A percentile compares a stretch with the other conserved stretches of the same genome.
Evolutionary conservation across 2,113 vertebrate genomes (phyloP).

Genomic region (Tenebrosternarchus preto): DNA sequence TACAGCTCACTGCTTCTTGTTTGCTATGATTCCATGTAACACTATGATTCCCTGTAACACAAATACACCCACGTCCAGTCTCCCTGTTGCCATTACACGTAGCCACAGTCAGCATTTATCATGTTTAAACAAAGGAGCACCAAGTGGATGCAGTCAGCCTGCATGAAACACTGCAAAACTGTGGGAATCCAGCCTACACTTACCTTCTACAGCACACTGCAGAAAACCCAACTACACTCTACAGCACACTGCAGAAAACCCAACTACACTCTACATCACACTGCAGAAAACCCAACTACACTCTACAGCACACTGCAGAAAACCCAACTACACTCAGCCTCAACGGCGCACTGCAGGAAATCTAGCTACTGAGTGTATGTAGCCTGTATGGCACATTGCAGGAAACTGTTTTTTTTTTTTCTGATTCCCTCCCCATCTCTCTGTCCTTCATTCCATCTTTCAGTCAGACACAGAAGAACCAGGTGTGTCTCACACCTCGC

Average conservation of each 20-base stretch:
- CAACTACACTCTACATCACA: too few relatives aligned
- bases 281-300: too few relatives aligned
- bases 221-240: too few relatives aligned
- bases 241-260: too few relatives aligned
- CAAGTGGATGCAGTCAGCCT: not conserved
- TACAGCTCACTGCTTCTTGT: too few relatives aligned
- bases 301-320: not conserved
- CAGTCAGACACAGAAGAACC: slow-evolving; percentile 68
- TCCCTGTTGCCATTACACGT: not conserved
- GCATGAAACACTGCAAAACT: too few relatives aligned
- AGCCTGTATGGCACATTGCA: slow-evolving; percentile 7
- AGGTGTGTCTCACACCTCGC: slow-evolving; percentile 69
- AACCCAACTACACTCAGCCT: not conserved
- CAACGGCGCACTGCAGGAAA: too few relatives aligned
- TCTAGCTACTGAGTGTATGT: too few relatives aligned
- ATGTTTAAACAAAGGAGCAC: slow-evolving; percentile 9
- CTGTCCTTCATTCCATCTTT: slow-evolving; percentile 52
- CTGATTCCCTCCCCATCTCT: slow-evolving; percentile 13
- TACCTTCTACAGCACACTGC: too few relatives aligned
- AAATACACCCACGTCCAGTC: not conserved
- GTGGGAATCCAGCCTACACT: too few relatives aligned
- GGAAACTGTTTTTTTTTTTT: not conserved
- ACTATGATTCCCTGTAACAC: not conserved
- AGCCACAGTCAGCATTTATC: slow-evolving; percentile 12
- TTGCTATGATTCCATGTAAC: not conserved